Evolutionary conservation across 2,888 invertebrate species (phyloP).

Genomic region (Poecilobothrus nobilitatus): DNA sequence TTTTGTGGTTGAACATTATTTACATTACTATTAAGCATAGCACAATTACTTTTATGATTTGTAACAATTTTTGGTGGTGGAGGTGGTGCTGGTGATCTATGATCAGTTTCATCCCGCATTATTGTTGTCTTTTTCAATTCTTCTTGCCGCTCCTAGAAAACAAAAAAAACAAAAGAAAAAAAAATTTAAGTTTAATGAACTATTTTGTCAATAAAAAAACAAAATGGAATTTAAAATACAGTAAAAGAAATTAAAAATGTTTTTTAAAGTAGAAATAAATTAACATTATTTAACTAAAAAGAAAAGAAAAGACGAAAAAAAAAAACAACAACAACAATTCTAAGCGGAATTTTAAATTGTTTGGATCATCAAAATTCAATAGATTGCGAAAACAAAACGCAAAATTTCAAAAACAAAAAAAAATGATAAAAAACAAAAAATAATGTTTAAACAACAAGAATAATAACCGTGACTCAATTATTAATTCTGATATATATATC

Average conservation of each 20-base stretch:
- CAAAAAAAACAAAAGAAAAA: conserved; percentile 17
- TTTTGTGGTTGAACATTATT: conserved; percentile 24
- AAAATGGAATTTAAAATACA: conserved; percentile 7
- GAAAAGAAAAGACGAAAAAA: background rate
- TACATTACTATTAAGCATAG: conserved; percentile 18
- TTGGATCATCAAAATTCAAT: background rate
- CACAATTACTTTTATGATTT: conserved; percentile 4
- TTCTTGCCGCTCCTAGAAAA: conserved; percentile 38
- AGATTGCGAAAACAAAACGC: background rate
- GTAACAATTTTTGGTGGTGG: background rate
- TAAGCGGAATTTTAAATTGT: background rate
- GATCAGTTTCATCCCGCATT: conserved; percentile 40
- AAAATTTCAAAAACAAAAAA: background rate
- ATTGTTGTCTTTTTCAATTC: conserved; percentile 39
- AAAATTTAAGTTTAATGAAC: conserved; percentile 10
- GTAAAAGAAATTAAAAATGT: background rate
- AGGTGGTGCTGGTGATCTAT: conserved; percentile 27
- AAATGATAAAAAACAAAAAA: too few species aligned
- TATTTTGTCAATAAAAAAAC: conserved; percentile 9
- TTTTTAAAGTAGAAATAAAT: too few species aligned
- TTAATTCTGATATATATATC: too few species aligned
- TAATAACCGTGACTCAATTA: background rate
- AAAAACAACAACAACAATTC: background rate
- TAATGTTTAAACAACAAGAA: too few species aligned
- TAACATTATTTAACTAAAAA: too few species aligned